Base-by-base conservation (phyloP, 2,797 vertebrate species). In the Neoniphon sammara region DNA sequence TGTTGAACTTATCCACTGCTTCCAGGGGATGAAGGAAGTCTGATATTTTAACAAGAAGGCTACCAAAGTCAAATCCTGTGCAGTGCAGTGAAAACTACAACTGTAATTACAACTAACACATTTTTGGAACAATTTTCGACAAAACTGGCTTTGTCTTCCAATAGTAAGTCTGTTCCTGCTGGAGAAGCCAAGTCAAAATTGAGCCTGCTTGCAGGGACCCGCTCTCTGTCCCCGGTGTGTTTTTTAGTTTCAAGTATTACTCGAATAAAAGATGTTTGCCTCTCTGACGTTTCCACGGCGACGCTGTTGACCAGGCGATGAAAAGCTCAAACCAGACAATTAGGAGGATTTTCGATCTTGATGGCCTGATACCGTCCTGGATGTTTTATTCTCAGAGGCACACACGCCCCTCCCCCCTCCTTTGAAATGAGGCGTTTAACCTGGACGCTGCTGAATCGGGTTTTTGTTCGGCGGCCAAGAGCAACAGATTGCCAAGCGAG, bases 381-480 rank as follows among this genome's bases (percentile, higher is more conserved):
- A 55, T 25, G 18, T 46, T 66, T 52, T 68, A 52, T 61, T 70
- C 65, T 70, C 60, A 39, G 23, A 73, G 3, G 31, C 54, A 4
- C 25, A 27, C 25, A 27, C 25, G 4, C 25, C 2, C 25, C 25
- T 4, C 25, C 4, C 72, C 58, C 66, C 54, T 56, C 39, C n/a
- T 59, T 25, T 39, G 59, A 71, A 77, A 67, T 56, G 46, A n/a
- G 62, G n/a, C 66, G 2, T 64, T 61, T 23, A 30, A 74, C 39
- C 75, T 63, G 75, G 59, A 70, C 12, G 7, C 2, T 1, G 21
- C 36, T 82, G 63, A 81, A 75, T 66, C 36, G 7, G 21, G 34
- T 75, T 64, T 46, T 76, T 74, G 81, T 84, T 75, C 25, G 18
- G 42, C 69, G 56, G 79, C 88, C 79, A 73, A 77, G 18, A 62